phyloP scores from a whole-genome alignment of 2,888 invertebrate genomes.

The Eupithecia vulgata region DNA sequence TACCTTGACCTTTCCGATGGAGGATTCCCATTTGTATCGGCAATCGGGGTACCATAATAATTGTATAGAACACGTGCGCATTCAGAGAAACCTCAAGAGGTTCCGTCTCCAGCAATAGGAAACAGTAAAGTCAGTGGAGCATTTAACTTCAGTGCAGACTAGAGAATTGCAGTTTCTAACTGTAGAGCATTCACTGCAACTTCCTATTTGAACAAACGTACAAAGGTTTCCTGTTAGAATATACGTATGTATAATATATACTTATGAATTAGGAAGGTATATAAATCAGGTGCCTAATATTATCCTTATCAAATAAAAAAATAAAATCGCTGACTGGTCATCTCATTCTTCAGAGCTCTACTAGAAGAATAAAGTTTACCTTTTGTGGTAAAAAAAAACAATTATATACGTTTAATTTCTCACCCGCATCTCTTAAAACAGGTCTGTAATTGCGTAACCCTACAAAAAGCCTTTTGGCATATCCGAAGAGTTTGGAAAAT shows the following conservation, averaged over 20 bases:
- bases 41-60: not conserved
- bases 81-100: constrained; percentile 6
- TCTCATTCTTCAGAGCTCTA: not conserved
- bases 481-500: too few species aligned
- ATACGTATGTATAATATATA: not conserved
- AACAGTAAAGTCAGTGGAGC: constrained; percentile 4
- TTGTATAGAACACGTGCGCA: constrained; percentile 6
- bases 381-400: too few species aligned
- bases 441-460: too few species aligned
- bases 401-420: too few species aligned
- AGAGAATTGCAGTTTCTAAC: not conserved
- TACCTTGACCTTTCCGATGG: not conserved
- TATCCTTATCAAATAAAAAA: not conserved
- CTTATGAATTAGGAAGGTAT: not conserved
- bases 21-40: not conserved
- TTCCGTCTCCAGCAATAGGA: not conserved
- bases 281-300: not conserved
- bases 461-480: too few species aligned
- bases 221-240: not conserved
- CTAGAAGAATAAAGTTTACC: not conserved
- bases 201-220: not conserved
- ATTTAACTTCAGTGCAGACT: not conserved
- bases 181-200: not conserved
- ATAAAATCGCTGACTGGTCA: not conserved
- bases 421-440: too few species aligned